Evolutionary conservation across 2,113 vertebrate genomes (phyloP).

Genomic region (Pyrgilauda ruficollis): DNA sequence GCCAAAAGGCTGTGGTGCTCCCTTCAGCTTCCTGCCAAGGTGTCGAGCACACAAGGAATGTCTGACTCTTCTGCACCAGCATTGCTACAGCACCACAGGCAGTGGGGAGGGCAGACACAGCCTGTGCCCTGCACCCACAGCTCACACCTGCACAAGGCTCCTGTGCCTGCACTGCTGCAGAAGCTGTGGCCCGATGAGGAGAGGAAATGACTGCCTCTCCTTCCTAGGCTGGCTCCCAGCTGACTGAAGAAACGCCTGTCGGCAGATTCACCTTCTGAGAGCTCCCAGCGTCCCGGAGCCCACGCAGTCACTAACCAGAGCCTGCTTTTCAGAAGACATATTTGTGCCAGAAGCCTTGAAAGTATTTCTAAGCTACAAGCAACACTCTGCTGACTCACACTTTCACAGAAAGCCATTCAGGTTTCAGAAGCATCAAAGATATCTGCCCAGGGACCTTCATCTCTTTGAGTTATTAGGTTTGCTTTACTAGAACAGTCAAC

Average conservation of each 20-base stretch:
- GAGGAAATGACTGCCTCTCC: not conserved
- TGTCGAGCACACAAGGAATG: rapidly evolving
- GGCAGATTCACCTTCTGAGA: not conserved
- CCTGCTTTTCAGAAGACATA: not conserved
- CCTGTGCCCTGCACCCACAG: not conserved
- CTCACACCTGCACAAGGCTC: not conserved
- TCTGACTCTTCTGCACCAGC: not conserved
- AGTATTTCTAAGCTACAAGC: slow-evolving; percentile 18
- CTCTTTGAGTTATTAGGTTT: not conserved
- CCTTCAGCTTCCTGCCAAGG: not conserved
- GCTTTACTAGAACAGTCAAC: not conserved
- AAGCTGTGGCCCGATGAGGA: rapidly evolving
- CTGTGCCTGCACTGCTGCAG: rapidly evolving
- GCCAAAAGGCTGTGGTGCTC: not conserved
- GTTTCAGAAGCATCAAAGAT: slow-evolving; percentile 9
- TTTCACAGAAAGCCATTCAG: slow-evolving; percentile 8
- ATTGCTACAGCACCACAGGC: not conserved
- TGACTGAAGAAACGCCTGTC: not conserved
- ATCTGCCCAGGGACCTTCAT: not conserved
- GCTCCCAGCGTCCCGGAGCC: not conserved
- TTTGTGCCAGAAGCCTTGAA: slow-evolving; percentile 10
- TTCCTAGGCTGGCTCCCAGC: not conserved
- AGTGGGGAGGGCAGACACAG: not conserved
- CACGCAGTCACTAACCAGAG: not conserved
- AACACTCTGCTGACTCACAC: not conserved